These are phyloP conservation scores for Zosterops pallidus DNA, from an alignment of 2,113 vertebrate species.

Conservation along the genomic window DNA sequence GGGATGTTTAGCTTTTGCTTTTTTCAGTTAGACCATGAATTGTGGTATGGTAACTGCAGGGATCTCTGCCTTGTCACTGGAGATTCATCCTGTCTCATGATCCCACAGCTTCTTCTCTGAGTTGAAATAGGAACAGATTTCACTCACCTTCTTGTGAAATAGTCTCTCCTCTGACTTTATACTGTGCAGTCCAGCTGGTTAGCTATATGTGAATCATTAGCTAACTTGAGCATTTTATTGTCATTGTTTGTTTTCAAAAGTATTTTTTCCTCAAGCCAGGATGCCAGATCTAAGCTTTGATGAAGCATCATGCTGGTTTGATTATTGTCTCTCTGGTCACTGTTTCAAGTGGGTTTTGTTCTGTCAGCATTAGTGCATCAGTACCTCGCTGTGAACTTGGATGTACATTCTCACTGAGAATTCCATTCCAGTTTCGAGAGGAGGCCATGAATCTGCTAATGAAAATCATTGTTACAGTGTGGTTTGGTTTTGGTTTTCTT, in stretches of 20 bases:
- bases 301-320: not conserved
- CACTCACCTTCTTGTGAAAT: not conserved
- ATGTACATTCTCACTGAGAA: not conserved
- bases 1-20: not conserved
- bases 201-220: not conserved
- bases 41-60: not conserved
- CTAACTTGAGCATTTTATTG: not conserved
- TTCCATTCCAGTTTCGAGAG: not conserved
- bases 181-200: not conserved
- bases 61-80: not conserved
- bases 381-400: not conserved
- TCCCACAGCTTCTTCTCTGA: not conserved
- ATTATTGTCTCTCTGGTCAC: not conserved
- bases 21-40: not conserved
- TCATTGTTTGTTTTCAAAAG: not conserved
- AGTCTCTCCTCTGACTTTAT: not conserved
- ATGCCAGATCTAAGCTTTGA: not conserved
- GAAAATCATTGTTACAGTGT: not conserved
- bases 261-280: not conserved
- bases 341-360: not conserved
- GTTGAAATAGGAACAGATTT: not conserved
- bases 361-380: not conserved
- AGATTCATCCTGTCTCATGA: not conserved
- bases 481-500: slow-evolving; percentile 6
- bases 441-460: not conserved